Percentiles rank a stretch among this genome's conserved stretches.
phyloP scores from a whole-genome alignment of 2,113 vertebrate genomes.

The Promerops cafer region DNA sequence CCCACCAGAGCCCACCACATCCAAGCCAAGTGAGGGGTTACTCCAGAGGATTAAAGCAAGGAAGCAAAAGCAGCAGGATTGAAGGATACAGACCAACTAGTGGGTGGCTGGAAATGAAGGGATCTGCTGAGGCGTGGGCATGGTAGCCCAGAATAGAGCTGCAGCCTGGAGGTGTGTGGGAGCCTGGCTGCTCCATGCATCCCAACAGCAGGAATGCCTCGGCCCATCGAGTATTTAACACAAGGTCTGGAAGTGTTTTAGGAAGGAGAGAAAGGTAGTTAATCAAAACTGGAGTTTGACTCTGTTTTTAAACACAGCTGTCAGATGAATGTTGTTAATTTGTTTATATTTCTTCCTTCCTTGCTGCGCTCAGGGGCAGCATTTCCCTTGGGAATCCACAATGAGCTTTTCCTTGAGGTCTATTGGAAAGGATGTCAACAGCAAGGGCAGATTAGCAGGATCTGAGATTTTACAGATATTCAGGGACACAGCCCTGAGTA shows the following conservation, averaged over 20 bases:
- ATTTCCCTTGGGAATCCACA: not conserved
- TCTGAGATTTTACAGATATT: not conserved
- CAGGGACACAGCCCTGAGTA: not conserved
- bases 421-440: not conserved
- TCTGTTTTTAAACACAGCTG: constrained; percentile 2
- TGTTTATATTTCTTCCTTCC: not conserved
- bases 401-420: not conserved
- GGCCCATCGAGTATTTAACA: rapidly evolving
- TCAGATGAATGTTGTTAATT: not conserved
- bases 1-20: not conserved
- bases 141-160: not conserved
- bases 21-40: not conserved
- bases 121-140: not conserved
- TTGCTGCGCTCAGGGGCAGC: not conserved
- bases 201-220: not conserved
- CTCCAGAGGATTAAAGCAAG: not conserved
- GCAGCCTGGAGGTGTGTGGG: not conserved
- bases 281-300: not conserved
- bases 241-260: not conserved
- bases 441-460: not conserved
- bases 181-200: not conserved
- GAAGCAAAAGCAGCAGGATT: not conserved
- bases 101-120: not conserved
- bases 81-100: not conserved
- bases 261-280: not conserved